Conservation (phyloP, 2,113 vertebrate species). For the Elephas maximus region DNA sequence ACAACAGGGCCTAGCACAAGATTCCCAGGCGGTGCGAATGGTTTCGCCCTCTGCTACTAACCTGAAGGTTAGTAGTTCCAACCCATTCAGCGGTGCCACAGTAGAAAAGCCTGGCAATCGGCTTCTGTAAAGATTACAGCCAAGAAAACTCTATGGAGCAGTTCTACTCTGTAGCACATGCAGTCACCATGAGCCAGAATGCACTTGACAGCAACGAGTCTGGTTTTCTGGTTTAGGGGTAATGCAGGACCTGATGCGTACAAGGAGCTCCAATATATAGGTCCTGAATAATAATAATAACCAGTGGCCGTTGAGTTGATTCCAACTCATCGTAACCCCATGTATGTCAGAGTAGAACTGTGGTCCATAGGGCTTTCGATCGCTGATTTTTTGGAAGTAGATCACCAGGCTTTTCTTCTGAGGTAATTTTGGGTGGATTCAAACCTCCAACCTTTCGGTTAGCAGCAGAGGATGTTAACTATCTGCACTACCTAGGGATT, state of each 20-base stretch:
- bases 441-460: not conserved
- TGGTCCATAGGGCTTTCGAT: not conserved
- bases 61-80: not conserved
- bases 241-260: not conserved
- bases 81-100: not conserved
- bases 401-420: not conserved
- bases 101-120: not conserved
- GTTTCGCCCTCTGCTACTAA: not conserved
- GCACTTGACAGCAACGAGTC: too few species aligned
- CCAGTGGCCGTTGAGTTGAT: not conserved
- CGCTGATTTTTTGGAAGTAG: not conserved
- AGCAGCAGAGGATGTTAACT: too few species aligned
- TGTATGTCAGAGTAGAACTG: not conserved
- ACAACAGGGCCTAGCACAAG: not conserved
- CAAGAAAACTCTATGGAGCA: too few species aligned
- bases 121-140: too few species aligned
- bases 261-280: not conserved
- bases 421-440: not conserved
- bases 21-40: not conserved
- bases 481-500: too few species aligned
- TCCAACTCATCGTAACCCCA: not conserved
- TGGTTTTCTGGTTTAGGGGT: not conserved
- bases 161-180: too few species aligned
- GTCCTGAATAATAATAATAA: not conserved
- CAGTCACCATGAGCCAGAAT: too few species aligned